Evolutionary conservation across 1,140 invertebrate genomes (phyloP).

Genomic region (Trypoxylus dichotomus): DNA sequence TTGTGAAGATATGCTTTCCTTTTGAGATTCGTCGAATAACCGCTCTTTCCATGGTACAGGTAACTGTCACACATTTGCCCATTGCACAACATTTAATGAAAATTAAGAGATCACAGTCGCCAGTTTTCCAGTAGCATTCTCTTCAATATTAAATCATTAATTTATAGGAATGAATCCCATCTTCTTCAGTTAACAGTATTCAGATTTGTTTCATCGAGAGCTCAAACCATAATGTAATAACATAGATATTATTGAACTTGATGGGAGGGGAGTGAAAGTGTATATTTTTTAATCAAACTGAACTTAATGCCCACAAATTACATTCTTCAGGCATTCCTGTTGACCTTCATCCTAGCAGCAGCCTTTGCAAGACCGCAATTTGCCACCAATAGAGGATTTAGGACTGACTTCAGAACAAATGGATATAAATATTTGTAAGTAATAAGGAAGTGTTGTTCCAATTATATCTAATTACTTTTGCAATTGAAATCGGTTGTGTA

Average conservation of each 20-base stretch:
- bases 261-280: not conserved
- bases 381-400: not conserved
- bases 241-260: not conserved
- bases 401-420: not conserved
- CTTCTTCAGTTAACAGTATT: too few relatives aligned
- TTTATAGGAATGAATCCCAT: not conserved
- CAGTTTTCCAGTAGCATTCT: not conserved
- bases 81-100: not conserved
- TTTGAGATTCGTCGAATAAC: not conserved
- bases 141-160: not conserved
- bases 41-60: not conserved
- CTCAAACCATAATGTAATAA: too few relatives aligned
- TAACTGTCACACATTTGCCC: not conserved
- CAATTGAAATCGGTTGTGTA: too few relatives aligned
- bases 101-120: not conserved
- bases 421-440: constrained; percentile 19
- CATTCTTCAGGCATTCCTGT: not conserved
- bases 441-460: not conserved
- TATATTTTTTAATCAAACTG: not conserved
- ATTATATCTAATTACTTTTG: too few relatives aligned
- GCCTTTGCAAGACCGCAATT: not conserved
- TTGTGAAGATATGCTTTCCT: not conserved
- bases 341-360: not conserved
- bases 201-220: too few relatives aligned
- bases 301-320: not conserved